phyloP scores from a whole-genome alignment of 2,888 invertebrate species.

The Bibio marci region DNA sequence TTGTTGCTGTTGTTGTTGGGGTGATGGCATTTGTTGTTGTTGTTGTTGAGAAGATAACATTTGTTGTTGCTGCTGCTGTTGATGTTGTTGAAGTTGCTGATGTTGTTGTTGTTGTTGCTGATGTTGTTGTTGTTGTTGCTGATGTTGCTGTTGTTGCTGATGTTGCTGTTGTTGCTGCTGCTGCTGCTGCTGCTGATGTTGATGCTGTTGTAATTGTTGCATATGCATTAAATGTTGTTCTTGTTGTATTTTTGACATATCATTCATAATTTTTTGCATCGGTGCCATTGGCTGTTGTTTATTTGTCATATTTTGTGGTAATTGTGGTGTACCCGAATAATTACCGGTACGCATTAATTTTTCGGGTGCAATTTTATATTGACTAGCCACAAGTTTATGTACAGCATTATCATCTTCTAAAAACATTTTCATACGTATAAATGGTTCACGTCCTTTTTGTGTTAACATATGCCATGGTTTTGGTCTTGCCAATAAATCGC shows the following conservation, averaged over 20 bases:
- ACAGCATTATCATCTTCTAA: conserved; percentile 90
- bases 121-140: too few relatives aligned
- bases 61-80: conserved; percentile 28
- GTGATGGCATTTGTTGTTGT: conserved; percentile 23
- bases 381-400: conserved; percentile 87
- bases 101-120: too few relatives aligned
- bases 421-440: conserved; percentile 97
- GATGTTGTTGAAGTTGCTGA: too few relatives aligned
- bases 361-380: conserved; percentile 96
- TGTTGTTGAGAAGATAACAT: conserved; percentile 29
- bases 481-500: conserved; percentile 89
- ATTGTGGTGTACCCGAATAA: conserved; percentile 68
- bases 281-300: conserved; percentile 67
- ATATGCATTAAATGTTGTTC: conserved; percentile 39
- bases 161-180: too few relatives aligned
- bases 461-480: conserved; percentile 99
- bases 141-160: too few relatives aligned
- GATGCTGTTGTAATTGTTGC: too few relatives aligned
- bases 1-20: conserved; percentile 32
- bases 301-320: conserved; percentile 48
- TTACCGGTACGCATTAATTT: conserved; percentile 92
- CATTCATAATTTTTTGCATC: conserved; percentile 59
- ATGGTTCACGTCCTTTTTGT: conserved; percentile 90
- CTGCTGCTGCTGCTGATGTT: too few relatives aligned
- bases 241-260: conserved; percentile 55